phyloP scores from a whole-genome alignment of 2,113 vertebrate species.

The Rhinopithecus roxellana region DNA sequence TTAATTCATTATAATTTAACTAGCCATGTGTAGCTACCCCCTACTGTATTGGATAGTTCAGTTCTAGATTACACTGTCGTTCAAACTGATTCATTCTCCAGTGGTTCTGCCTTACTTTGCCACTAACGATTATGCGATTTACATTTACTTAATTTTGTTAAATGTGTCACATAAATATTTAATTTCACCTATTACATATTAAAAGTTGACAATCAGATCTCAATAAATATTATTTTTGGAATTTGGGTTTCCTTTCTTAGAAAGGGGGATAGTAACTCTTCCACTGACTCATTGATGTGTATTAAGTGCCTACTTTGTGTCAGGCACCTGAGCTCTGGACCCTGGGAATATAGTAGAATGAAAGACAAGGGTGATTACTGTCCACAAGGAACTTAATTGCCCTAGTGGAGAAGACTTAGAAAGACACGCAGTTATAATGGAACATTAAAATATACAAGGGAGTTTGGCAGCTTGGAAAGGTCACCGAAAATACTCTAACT shows the following conservation, averaged over 20 bases:
- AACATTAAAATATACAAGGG: background rate
- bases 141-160: conserved; percentile 19
- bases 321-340: background rate
- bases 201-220: conserved; percentile 15
- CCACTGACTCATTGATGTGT: background rate
- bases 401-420: background rate
- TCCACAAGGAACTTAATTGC: background rate
- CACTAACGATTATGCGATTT: background rate
- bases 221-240: background rate
- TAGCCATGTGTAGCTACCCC: background rate
- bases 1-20: background rate
- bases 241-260: background rate
- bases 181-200: background rate
- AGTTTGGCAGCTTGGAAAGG: background rate
- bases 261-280: background rate
- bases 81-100: background rate
- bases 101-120: background rate
- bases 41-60: background rate
- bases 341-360: background rate
- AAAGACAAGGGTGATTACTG: background rate
- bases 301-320: background rate
- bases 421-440: background rate
- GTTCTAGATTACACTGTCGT: background rate
- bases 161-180: conserved; percentile 1
- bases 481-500: background rate